phyloP scores from a whole-genome alignment of 2,888 invertebrate species.

The Aphidius colemani region DNA sequence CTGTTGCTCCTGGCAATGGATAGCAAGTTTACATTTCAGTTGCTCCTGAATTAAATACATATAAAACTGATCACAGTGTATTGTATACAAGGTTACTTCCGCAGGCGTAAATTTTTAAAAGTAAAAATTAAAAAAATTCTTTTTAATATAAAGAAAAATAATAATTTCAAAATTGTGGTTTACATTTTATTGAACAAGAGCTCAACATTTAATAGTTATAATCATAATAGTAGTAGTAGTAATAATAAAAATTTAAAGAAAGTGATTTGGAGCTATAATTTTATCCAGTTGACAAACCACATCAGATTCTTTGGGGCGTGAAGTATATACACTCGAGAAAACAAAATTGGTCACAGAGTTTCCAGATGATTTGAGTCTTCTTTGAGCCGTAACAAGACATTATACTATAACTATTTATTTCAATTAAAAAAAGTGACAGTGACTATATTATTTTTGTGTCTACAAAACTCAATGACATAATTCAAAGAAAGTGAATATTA shows the following conservation, averaged over 20 bases:
- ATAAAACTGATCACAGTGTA: neutral
- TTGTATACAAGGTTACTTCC: neutral
- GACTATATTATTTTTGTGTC: constrained; percentile 22
- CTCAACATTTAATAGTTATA: neutral
- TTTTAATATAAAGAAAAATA: neutral
- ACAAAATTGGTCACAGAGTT: constrained; percentile 35
- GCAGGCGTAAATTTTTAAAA: neutral
- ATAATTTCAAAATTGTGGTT: too few relatives aligned
- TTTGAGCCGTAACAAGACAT: constrained; percentile 37
- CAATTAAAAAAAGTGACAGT: constrained; percentile 29
- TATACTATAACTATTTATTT: neutral
- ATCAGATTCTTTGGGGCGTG: constrained; percentile 1
- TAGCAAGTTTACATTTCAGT: constrained; percentile 34
- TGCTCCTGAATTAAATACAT: neutral
- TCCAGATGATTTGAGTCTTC: constrained; percentile 37
- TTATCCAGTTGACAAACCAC: constrained; percentile 17
- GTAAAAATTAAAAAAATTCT: neutral
- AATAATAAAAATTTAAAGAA: constrained; percentile 7
- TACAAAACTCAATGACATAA: constrained; percentile 39
- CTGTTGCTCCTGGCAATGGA: constrained; percentile 49
- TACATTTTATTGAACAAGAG: too few relatives aligned
- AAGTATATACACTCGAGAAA: constrained; percentile 23
- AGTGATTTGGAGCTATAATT: constrained; percentile 23
- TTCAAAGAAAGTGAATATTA: constrained; percentile 43
- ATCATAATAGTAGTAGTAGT: neutral